These are phyloP conservation scores for Drosophila testacea DNA, from an alignment of 2,888 invertebrate genomes.

Conservation along the genomic window DNA sequence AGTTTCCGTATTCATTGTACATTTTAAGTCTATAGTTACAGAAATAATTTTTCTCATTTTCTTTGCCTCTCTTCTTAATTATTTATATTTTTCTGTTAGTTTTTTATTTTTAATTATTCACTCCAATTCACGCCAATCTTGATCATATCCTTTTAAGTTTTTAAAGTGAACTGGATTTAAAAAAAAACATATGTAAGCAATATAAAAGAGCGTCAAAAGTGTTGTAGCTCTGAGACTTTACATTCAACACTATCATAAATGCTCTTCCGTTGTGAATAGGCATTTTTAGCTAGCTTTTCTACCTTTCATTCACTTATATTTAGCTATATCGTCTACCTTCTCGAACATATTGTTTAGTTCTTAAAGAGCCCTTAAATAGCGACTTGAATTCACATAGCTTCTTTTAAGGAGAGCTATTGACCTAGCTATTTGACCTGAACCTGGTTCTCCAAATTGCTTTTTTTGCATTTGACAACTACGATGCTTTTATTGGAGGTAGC, in stretches of 20 bases:
- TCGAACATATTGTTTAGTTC: neutral
- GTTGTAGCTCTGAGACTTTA: neutral
- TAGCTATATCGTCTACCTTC: neutral
- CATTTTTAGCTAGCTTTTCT: neutral
- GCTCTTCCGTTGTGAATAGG: neutral
- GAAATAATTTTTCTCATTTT: too few relatives aligned
- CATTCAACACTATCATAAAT: neutral
- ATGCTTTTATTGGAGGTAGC: constrained; percentile 70
- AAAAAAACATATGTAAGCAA: neutral
- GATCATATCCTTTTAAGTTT: neutral
- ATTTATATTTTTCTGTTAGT: too few relatives aligned
- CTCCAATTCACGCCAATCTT: too few relatives aligned
- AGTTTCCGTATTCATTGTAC: too few relatives aligned
- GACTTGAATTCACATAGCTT: constrained; percentile 1
- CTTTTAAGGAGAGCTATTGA: neutral
- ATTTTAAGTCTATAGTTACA: too few relatives aligned
- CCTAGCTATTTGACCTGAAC: constrained; percentile 36
- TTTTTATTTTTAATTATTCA: too few relatives aligned
- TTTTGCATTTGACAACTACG: constrained; percentile 68
- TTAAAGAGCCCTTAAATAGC: neutral
- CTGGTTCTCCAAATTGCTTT: constrained; percentile 34
- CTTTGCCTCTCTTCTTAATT: too few relatives aligned
- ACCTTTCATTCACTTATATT: neutral
- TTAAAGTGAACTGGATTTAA: neutral
- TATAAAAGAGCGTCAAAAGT: neutral